phyloP scores from a whole-genome alignment of 64 coral and sea anemone species.

The Stichodactyla helianthus region DNA sequence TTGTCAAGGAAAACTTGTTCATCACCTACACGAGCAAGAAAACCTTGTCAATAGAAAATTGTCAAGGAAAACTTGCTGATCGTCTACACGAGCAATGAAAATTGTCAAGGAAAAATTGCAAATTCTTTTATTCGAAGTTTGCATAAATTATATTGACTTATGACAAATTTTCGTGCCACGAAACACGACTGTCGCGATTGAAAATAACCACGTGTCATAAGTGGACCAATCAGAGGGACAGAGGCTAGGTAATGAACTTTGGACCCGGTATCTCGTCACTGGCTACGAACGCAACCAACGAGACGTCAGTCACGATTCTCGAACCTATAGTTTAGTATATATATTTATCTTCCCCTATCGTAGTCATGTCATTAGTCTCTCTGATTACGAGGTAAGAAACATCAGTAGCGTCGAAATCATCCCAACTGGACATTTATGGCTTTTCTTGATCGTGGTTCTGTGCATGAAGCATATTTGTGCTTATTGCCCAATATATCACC shows the following conservation, averaged over 20 bases:
- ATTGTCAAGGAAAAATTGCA: too few relatives aligned
- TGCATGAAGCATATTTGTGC: background rate
- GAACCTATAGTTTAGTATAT: conserved; percentile 31
- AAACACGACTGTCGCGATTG: background rate
- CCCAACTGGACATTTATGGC: background rate
- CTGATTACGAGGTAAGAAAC: conserved; percentile 69
- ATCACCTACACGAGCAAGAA: too few relatives aligned
- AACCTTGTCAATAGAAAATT: too few relatives aligned
- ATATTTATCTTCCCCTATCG: conserved; percentile 23
- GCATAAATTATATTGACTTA: background rate
- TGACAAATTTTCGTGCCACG: background rate
- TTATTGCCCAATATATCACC: background rate
- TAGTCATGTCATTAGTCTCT: conserved; percentile 76
- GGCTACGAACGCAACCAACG: conserved; percentile 1
- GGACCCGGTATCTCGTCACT: conserved; percentile 17
- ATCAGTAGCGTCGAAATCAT: background rate
- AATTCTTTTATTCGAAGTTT: background rate
- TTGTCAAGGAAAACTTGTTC: too few relatives aligned
- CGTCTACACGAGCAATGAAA: too few relatives aligned
- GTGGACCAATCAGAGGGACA: conserved; percentile 5
- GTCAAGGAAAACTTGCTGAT: too few relatives aligned
- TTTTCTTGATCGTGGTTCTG: background rate
- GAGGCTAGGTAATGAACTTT: background rate
- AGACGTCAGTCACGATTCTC: conserved; percentile 11
- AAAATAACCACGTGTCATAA: background rate